Conservation (phyloP, 2,797 vertebrate genomes). For the Pseudochaenichthys georgianus region DNA sequence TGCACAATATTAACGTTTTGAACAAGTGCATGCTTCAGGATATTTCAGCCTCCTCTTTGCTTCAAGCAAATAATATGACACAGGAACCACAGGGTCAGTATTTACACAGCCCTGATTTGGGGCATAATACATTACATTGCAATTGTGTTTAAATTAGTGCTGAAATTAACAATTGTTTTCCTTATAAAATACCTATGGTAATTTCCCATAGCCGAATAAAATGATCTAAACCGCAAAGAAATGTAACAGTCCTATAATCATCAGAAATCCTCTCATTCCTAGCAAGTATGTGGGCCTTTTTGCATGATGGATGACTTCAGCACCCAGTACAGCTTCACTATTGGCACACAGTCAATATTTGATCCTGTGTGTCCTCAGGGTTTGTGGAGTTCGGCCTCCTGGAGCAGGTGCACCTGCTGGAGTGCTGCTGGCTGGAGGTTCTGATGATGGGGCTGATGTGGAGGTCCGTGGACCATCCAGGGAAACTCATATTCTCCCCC, state of each 20-base stretch:
- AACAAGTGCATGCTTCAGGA: background rate
- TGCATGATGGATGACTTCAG: too few relatives aligned
- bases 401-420: conserved; percentile 96
- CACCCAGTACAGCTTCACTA: too few relatives aligned
- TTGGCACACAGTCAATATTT: too few relatives aligned
- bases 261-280: too few relatives aligned
- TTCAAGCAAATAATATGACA: background rate
- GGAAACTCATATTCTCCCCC: conserved; percentile 96
- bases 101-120: background rate
- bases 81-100: background rate
- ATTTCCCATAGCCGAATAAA: too few relatives aligned
- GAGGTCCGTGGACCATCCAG: conserved; percentile 96
- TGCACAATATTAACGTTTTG: background rate
- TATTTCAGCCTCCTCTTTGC: background rate
- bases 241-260: too few relatives aligned
- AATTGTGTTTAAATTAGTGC: background rate
- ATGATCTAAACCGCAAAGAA: too few relatives aligned
- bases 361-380: conserved; percentile 80
- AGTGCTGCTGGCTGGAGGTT: conserved; percentile 99
- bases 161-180: background rate
- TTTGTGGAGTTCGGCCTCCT: conserved; percentile 93
- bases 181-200: too few relatives aligned
- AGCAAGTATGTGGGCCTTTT: too few relatives aligned
- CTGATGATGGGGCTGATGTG: conserved; percentile 98
- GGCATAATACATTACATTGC: background rate